A percentile compares a stretch with the other conserved stretches of the same genome.
phyloP scores from a whole-genome alignment of 2,888 invertebrate genomes.

The Deilephila elpenor region DNA sequence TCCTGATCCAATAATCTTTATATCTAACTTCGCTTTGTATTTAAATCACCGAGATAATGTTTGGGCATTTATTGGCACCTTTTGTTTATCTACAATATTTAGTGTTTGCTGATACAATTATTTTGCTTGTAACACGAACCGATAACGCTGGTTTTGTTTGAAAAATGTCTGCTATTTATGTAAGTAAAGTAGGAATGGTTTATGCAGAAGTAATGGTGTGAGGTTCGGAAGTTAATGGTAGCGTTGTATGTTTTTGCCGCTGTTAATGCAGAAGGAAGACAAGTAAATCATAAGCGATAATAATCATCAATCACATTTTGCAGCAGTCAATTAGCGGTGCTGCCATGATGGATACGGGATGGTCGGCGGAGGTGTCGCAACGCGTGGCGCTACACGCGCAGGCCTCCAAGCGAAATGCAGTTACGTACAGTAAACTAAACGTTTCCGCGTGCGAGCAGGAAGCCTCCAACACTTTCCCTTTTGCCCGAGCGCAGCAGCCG shows the following conservation, averaged over 20 bases:
- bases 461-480: conserved; percentile 81
- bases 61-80: conserved; percentile 22
- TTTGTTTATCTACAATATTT: conserved; percentile 26
- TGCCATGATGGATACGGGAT: conserved; percentile 23
- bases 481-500: conserved; percentile 82
- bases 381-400: conserved; percentile 35
- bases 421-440: conserved; percentile 73
- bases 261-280: not conserved
- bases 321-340: conserved; percentile 2
- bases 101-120: conserved; percentile 17
- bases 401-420: conserved; percentile 61
- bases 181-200: not conserved
- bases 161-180: not conserved
- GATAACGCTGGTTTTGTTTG: not conserved
- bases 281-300: not conserved
- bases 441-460: conserved; percentile 83
- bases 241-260: not conserved
- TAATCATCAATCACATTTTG: conserved; percentile 22
- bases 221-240: not conserved
- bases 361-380: conserved; percentile 28
- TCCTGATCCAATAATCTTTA: conserved; percentile 21
- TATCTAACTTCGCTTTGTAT: conserved; percentile 14
- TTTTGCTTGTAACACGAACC: not conserved
- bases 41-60: conserved; percentile 21
- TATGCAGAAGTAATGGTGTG: not conserved